phyloP scores from a whole-genome alignment of 1,140 invertebrate species.

The Carcinoscorpius rotundicauda region DNA sequence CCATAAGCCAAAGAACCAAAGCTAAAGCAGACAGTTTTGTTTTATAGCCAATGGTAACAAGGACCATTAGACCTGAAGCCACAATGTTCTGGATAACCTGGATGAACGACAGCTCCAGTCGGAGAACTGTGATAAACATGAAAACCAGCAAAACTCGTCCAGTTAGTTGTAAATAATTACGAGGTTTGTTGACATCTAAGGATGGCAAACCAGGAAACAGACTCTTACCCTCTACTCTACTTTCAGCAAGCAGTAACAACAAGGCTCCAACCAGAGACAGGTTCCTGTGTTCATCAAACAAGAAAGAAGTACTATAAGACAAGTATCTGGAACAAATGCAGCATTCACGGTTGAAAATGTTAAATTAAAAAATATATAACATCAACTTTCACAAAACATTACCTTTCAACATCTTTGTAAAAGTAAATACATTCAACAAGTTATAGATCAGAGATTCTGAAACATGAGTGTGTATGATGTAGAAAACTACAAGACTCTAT shows the following conservation, averaged over 20 bases:
- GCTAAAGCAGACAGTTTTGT: conserved; percentile 95
- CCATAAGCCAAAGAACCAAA: conserved; percentile 75
- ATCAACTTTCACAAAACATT: too few relatives aligned
- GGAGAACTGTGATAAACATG: conserved; percentile 95
- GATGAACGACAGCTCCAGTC: conserved; percentile 81
- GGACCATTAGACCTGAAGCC: conserved; percentile 85
- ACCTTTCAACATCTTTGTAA: too few relatives aligned
- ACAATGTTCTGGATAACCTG: conserved; percentile 71
- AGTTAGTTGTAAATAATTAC: conserved; percentile 91
- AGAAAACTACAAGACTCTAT: too few relatives aligned
- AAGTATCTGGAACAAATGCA: too few relatives aligned
- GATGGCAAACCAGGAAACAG: conserved; percentile 97
- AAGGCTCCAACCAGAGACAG: conserved; percentile 91
- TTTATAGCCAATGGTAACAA: conserved; percentile 95
- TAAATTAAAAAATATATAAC: too few relatives aligned
- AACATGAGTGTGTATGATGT: too few relatives aligned
- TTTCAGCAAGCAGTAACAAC: conserved; percentile 86
- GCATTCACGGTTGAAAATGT: too few relatives aligned
- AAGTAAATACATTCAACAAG: too few relatives aligned
- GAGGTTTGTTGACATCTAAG: conserved; percentile 91
- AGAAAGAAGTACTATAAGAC: too few relatives aligned
- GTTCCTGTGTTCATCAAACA: conserved; percentile 40
- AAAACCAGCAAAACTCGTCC: conserved; percentile 92
- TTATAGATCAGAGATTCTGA: too few relatives aligned
- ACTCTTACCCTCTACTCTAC: conserved; percentile 69